Base-by-base conservation (phyloP, 2,888 invertebrate genomes). In the Drosophila anomalata region DNA sequence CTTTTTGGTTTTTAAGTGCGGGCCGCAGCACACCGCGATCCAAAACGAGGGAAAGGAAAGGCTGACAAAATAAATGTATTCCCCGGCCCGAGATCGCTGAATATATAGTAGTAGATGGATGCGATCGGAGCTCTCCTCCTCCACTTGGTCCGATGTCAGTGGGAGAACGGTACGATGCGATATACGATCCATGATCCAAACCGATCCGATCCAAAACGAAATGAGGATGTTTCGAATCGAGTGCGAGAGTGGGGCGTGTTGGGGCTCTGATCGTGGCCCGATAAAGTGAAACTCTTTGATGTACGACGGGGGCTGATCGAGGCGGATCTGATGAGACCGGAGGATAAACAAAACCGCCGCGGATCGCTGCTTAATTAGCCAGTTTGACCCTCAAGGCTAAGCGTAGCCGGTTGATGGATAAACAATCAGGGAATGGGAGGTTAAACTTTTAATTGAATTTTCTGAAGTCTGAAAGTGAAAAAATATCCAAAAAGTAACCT, bases 221-320 rank as follows among this genome's bases (percentile, higher is more conserved):
- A 51, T 46, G 67, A 68, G 56, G 61, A 60, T 59, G 33, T 44
- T 44, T 44, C 52, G 53, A 46, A 53, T 12, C 33, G 39, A 46
- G 20, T 70, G 70, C 58, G 51, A 63, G 72, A 62, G 63, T 70
- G 70, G 56, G 73, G 71, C 66, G 73, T 71, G 71, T 73, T 57
- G 57, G 57, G 48, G 52, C 57, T 62, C 53, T 52, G 70, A 70
- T 70, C 56, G 70, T 55, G 70, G 54, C 55, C 50, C 55, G 70
- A 70, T 70, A 62, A 72, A 62, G 51, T 51, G 63, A 70, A 70
- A 72, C 70, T 62, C 63, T 70, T 72, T 70, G 73, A 70, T 70
- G 72, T 71, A 61, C 53, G 36, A 60, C 39, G 48, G 58, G 44
- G 67, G 53, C 33, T 29, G 70, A 69, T 69, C 59, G 39, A 41